A percentile compares a stretch with the other conserved stretches of the same genome.
Conservation (phyloP, 2,888 invertebrate species). For the Parascotia fuliginaria region DNA sequence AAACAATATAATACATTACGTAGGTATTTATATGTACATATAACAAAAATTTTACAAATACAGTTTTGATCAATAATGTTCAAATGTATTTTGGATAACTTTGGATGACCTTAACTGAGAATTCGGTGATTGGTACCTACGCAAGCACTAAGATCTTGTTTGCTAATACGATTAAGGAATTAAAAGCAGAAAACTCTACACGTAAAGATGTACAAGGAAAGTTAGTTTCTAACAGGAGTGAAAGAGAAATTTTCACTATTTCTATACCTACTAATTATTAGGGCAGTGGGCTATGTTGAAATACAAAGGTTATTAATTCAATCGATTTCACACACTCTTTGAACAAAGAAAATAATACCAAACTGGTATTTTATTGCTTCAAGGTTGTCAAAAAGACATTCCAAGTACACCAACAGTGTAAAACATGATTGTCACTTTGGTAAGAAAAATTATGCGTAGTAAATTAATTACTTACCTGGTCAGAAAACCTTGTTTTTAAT, state of each 20-base stretch:
- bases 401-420: constrained; percentile 38
- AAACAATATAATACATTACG: background rate
- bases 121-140: background rate
- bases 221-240: constrained; percentile 3
- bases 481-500: constrained; percentile 35
- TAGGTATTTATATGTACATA: too few relatives aligned
- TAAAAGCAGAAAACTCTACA: background rate
- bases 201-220: background rate
- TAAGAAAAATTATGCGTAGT: constrained; percentile 70
- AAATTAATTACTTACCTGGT: constrained; percentile 73
- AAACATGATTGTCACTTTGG: constrained; percentile 66
- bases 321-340: constrained; percentile 16
- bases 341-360: constrained; percentile 67
- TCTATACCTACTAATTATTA: constrained; percentile 6
- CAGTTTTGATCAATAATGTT: background rate
- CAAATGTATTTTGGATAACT: constrained; percentile 2
- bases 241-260: constrained; percentile 19
- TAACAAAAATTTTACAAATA: constrained; percentile 2
- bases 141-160: too few relatives aligned
- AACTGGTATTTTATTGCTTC: constrained; percentile 64
- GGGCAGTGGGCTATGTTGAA: constrained; percentile 7
- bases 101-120: background rate
- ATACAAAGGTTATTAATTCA: constrained; percentile 10
- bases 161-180: too few relatives aligned
- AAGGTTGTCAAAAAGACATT: constrained; percentile 78